A percentile compares a stretch with the other conserved stretches of the same genome.
These are phyloP conservation scores for Listronotus oregonensis DNA, from an alignment of 1,140 invertebrate genomes.

Conservation along the genomic window DNA sequence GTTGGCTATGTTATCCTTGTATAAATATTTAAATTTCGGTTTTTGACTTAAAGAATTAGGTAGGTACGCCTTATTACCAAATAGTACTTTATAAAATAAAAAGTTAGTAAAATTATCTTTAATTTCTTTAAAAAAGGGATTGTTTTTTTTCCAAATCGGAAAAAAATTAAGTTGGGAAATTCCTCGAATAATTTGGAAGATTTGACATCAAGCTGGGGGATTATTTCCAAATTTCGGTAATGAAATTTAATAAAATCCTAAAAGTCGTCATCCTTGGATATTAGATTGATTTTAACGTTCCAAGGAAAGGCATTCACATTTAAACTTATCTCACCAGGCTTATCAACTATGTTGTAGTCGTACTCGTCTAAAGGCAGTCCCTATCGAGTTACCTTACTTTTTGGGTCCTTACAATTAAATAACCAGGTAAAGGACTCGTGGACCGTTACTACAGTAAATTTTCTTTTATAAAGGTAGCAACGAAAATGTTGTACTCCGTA, in stretches of 20 bases:
- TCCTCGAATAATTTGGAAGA: not conserved
- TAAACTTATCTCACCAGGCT: slow-evolving; percentile 51
- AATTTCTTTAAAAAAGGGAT: too few species aligned
- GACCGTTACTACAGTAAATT: slow-evolving; percentile 41
- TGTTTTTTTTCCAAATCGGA: too few species aligned
- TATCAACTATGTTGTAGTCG: slow-evolving; percentile 56
- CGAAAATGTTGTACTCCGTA: slow-evolving; percentile 42
- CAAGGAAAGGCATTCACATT: slow-evolving; percentile 47
- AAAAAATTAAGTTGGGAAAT: too few species aligned
- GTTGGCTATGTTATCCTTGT: slow-evolving; percentile 24
- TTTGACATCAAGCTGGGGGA: not conserved
- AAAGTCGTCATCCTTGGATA: not conserved
- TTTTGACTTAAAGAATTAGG: slow-evolving; percentile 24
- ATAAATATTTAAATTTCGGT: slow-evolving; percentile 25
- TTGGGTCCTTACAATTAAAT: slow-evolving; percentile 55
- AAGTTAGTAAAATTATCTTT: slow-evolving; percentile 34
- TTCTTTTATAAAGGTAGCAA: slow-evolving; percentile 39
- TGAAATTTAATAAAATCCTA: slow-evolving; percentile 3
- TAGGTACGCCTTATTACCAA: slow-evolving; percentile 43
- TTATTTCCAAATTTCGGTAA: slow-evolving; percentile 4
- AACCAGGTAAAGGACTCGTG: slow-evolving; percentile 47
- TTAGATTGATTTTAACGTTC: not conserved
- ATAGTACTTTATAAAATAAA: slow-evolving; percentile 49
- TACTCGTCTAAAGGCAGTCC: slow-evolving; percentile 52
- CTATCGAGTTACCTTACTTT: slow-evolving; percentile 57